Evolutionary conservation across 2,888 invertebrate genomes (phyloP), one percentile per base, ranked within the genome.

Genomic region (Camptogramma bilineatum): DNA sequence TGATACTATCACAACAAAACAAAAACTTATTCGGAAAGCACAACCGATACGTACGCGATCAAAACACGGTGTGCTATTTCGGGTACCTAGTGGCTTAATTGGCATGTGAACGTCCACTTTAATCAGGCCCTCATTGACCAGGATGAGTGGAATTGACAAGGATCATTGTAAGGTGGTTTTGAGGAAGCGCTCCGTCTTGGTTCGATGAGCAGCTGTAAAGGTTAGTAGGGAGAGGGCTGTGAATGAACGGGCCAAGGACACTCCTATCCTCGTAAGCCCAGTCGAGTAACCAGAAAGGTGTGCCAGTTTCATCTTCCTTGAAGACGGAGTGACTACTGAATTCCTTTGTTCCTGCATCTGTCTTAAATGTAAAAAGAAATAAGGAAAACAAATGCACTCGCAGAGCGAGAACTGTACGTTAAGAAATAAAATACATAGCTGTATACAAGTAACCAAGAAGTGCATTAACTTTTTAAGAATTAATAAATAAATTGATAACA

Each of bases 51-150:
- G 73, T 65, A 67, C 78, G 75, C 76, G 76, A 79, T 77, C 83
- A 75, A 75, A 77, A 78, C 76, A 77, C 81, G 70, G 69, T 87
- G 79, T 89, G 87, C 83, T 89, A 88, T 88, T 88, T 81, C 72
- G 80, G 80, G 72, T 76, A 74, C 73, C 71, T 81, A 79, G 76
- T 78, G 76, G 75, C 71, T 72, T 79, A 82, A 82, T 82, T 77
- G 75, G 72, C 69, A 67, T 59, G 70, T 68, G 71, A 68, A 66
- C 55, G 73, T 64, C 83, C 80, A 81, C 57, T 72, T 66, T 78
- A 76, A 77, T 76, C 60, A 69, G 81, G 63, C 51, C 81, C 73
- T 70, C 63, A 68, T 66, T 70, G 48, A 60, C 62, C 70, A 69
- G 50, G 31, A 69, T 68, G 61, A 54, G 65, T 63, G 71, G 66